Conservation (phyloP, 2,113 vertebrate genomes). For the Oceanites oceanicus region DNA sequence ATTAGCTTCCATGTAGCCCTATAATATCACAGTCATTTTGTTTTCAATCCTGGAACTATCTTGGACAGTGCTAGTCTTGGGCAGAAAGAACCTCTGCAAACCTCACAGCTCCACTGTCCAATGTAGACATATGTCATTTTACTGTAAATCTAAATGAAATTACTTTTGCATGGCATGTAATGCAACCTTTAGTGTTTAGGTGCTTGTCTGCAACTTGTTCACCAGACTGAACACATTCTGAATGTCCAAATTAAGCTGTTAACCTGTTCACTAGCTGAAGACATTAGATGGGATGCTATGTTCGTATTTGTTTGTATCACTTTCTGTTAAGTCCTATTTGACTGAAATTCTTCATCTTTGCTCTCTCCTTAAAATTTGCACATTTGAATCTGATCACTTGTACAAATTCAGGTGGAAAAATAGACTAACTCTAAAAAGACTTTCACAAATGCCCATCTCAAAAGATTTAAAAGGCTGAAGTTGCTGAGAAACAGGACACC, state of each 20-base stretch:
- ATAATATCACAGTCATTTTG: background rate
- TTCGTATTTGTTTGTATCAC: background rate
- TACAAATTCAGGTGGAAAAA: background rate
- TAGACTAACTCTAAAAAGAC: background rate
- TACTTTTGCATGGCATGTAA: background rate
- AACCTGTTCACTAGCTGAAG: background rate
- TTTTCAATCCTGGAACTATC: background rate
- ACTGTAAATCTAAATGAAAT: background rate
- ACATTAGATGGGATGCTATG: rapidly evolving
- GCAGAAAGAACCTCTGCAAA: background rate
- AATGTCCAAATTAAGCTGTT: background rate
- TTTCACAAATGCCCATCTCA: background rate
- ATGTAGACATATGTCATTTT: background rate
- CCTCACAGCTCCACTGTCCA: rapidly evolving
- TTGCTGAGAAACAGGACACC: background rate
- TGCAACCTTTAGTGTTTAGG: background rate
- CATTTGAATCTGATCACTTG: background rate
- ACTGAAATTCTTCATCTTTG: background rate
- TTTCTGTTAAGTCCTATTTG: background rate
- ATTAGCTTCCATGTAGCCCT: background rate
- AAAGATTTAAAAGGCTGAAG: background rate
- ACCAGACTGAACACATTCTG: background rate
- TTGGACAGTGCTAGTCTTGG: background rate
- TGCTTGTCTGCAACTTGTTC: background rate
- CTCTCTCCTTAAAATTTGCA: background rate